Evolutionary conservation across 2,113 vertebrate species (phyloP).

Genomic region (Numida meleagris): DNA sequence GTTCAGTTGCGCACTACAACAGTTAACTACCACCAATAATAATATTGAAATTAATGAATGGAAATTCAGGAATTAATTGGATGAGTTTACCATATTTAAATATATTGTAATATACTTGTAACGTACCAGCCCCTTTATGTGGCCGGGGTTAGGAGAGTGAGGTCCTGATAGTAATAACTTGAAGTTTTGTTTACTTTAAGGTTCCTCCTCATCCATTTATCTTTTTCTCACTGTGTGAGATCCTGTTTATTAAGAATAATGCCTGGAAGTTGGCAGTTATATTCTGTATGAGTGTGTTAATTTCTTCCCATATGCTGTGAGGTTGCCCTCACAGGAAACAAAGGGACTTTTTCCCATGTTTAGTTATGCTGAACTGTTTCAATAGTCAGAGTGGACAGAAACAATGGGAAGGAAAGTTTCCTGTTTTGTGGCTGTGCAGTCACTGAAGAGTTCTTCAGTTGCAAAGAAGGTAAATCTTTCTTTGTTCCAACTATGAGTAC

Average conservation of each 20-base stretch:
- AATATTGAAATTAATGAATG: not conserved
- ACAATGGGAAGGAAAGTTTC: constrained; percentile 54
- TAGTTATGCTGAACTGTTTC: not conserved
- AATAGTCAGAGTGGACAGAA: not conserved
- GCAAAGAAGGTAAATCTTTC: not conserved
- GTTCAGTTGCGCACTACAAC: not conserved
- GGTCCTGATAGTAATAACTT: not conserved
- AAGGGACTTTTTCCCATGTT: constrained; percentile 57
- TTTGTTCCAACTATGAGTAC: not conserved
- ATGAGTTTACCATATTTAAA: not conserved
- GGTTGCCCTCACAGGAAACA: constrained; percentile 43
- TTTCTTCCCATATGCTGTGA: constrained; percentile 52
- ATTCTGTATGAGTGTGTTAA: constrained; percentile 40
- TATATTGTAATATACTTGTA: not conserved
- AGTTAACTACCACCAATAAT: not conserved
- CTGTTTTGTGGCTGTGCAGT: constrained; percentile 45
- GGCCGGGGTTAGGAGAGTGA: not conserved
- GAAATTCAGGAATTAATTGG: not conserved
- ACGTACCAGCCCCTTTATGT: not conserved
- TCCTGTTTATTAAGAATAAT: constrained; percentile 72
- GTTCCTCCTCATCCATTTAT: constrained; percentile 7
- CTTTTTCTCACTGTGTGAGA: constrained; percentile 25
- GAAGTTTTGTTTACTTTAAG: not conserved
- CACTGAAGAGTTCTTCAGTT: not conserved
- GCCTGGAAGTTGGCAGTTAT: constrained; percentile 63